These are phyloP conservation scores for Seriola aureovittata DNA, from an alignment of 2,113 vertebrate genomes.

Conservation along the genomic window DNA sequence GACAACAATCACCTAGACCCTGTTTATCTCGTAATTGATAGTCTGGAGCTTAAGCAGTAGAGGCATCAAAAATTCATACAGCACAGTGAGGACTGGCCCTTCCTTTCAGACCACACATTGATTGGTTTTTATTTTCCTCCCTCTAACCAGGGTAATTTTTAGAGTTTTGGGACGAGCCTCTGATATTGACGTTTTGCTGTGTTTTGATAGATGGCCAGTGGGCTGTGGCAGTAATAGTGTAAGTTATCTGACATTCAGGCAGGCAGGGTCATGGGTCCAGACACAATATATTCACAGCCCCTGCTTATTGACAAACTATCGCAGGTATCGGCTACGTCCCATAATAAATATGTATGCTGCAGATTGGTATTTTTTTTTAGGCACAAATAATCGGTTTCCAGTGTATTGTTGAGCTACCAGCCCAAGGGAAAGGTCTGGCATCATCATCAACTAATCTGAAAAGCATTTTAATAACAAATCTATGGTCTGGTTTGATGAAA, in stretches of 20 bases:
- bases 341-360: constrained; percentile 80
- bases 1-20: constrained; percentile 84
- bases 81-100: constrained; percentile 64
- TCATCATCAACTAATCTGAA: constrained; percentile 72
- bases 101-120: constrained; percentile 76
- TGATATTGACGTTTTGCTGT: constrained; percentile 74
- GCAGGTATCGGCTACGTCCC: constrained; percentile 70
- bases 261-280: constrained; percentile 75
- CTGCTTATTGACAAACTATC: constrained; percentile 81
- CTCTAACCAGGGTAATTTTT: constrained; percentile 79
- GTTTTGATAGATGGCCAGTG: constrained; percentile 81
- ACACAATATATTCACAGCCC: constrained; percentile 80
- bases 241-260: constrained; percentile 79
- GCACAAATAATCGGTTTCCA: constrained; percentile 70
- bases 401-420: constrained; percentile 48
- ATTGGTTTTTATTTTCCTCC: constrained; percentile 79
- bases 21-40: constrained; percentile 85
- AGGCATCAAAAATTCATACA: constrained; percentile 81
- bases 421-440: constrained; percentile 50
- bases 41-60: constrained; percentile 78
- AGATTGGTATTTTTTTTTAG: constrained; percentile 61
- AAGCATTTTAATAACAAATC: constrained; percentile 67
- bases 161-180: constrained; percentile 71
- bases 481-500: constrained; percentile 55
- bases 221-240: constrained; percentile 77